These are phyloP conservation scores for Stegana nigrithorax DNA, from an alignment of 2,888 invertebrate species.

Conservation along the genomic window DNA sequence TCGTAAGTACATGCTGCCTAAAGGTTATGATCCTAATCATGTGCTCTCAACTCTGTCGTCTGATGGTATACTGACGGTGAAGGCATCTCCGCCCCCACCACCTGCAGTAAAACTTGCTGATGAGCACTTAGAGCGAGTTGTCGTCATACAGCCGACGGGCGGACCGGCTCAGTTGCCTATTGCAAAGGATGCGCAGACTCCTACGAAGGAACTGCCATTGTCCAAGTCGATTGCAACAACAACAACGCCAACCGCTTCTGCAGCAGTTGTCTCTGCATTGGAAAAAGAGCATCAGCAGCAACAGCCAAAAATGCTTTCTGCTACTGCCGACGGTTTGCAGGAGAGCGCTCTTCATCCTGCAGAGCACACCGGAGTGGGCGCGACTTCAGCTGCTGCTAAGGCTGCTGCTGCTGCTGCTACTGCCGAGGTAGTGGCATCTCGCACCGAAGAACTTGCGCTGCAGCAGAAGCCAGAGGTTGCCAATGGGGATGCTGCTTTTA, in stretches of 20 bases:
- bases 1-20: constrained; percentile 80
- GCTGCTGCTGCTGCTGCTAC: not conserved
- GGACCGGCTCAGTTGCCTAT: constrained; percentile 69
- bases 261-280: not conserved
- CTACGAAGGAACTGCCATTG: constrained; percentile 21
- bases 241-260: constrained; percentile 20
- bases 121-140: constrained; percentile 70
- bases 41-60: constrained; percentile 81
- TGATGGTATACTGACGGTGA: constrained; percentile 79
- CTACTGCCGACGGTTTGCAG: too few species aligned
- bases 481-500: too few species aligned
- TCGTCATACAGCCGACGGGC: constrained; percentile 73
- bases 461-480: constrained; percentile 21
- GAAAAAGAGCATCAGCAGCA: not conserved
- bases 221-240: constrained; percentile 9
- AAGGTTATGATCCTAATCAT: constrained; percentile 79
- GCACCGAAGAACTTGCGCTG: constrained; percentile 1
- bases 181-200: constrained; percentile 53
- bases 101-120: constrained; percentile 38
- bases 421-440: not conserved
- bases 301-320: not conserved
- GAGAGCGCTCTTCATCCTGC: too few species aligned
- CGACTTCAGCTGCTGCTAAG: not conserved
- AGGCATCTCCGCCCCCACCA: constrained; percentile 74
- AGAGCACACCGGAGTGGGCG: too few species aligned